phyloP scores from a whole-genome alignment of 2,113 vertebrate genomes.

The Mellivora capensis region DNA sequence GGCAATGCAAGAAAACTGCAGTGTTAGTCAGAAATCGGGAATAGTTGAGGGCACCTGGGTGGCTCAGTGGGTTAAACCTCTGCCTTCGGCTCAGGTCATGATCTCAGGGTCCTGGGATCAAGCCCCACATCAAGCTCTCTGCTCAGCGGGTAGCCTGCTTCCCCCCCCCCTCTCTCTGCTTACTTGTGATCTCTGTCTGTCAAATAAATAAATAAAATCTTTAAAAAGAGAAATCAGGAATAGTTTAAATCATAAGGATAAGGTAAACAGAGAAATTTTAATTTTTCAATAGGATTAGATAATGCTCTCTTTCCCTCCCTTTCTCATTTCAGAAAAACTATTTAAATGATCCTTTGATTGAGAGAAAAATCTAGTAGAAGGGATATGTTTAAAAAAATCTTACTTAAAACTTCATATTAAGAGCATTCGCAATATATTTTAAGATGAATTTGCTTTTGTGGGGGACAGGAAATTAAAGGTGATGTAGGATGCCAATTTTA shows the following conservation, averaged over 20 bases:
- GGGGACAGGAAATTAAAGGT: not conserved
- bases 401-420: not conserved
- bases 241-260: too few relatives aligned
- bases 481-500: not conserved
- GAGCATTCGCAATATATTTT: not conserved
- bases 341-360: not conserved
- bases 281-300: slow-evolving; percentile 21
- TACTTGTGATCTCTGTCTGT: too few relatives aligned
- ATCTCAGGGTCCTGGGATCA: too few relatives aligned
- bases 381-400: not conserved
- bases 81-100: too few relatives aligned
- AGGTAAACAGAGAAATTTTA: not conserved
- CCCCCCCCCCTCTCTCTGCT: too few relatives aligned
- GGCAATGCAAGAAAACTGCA: not conserved
- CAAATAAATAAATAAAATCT: too few relatives aligned
- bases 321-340: not conserved
- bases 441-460: not conserved
- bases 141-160: too few relatives aligned
- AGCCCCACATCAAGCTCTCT: too few relatives aligned
- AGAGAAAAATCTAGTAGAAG: not conserved
- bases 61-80: too few relatives aligned
- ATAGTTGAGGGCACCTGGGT: too few relatives aligned
- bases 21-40: not conserved
- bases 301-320: not conserved
- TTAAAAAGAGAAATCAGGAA: too few relatives aligned